These are phyloP conservation scores for Rhinolophus ferrumequinum DNA, from an alignment of 2,113 vertebrate genomes.

Conservation along the genomic window DNA sequence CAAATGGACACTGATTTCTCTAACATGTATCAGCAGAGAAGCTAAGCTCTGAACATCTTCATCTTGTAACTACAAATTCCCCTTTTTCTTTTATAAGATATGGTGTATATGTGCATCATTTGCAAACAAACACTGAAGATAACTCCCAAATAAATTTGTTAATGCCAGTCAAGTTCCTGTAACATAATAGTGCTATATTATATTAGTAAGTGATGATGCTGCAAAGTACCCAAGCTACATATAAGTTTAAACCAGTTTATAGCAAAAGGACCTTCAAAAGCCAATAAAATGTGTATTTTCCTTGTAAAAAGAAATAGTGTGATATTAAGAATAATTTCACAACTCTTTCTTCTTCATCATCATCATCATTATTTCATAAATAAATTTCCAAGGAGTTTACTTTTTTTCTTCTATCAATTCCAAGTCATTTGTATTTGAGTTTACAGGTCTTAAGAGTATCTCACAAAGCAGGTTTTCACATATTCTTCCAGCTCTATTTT, in stretches of 20 bases:
- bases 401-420: constrained; percentile 8
- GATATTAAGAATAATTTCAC: constrained; percentile 36
- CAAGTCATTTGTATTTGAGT: constrained; percentile 18
- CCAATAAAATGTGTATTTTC: background rate
- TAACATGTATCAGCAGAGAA: background rate
- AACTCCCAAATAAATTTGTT: background rate
- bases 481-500: constrained; percentile 22
- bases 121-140: background rate
- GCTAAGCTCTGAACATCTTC: background rate
- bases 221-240: background rate
- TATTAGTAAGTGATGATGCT: background rate
- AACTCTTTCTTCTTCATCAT: background rate
- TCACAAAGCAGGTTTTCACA: background rate
- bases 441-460: background rate
- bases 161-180: background rate
- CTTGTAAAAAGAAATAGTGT: background rate
- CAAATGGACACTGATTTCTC: background rate
- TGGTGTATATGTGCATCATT: background rate
- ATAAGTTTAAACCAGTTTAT: background rate
- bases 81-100: background rate
- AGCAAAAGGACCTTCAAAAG: background rate
- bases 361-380: constrained; percentile 22
- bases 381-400: background rate
- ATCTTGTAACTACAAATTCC: background rate
- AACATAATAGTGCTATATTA: background rate